Conservation (phyloP, 2,888 invertebrate genomes). For the Galerucella calmariensis region DNA sequence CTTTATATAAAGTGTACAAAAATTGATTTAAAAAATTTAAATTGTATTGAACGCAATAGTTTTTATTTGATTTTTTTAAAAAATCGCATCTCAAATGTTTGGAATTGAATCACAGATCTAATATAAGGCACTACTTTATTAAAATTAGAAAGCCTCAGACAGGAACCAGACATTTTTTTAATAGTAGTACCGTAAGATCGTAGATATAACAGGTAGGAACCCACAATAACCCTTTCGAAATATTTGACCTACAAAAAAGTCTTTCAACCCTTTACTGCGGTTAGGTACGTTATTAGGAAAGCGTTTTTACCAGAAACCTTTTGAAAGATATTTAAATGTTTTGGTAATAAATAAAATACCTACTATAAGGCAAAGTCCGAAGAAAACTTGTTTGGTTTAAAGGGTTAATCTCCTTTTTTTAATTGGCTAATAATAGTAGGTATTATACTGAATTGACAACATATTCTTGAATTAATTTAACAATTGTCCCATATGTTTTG, state of each 20-base stretch:
- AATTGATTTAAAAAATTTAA: too few relatives aligned
- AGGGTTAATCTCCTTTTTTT: not conserved
- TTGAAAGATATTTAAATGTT: slow-evolving; percentile 8
- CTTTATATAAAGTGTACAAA: too few relatives aligned
- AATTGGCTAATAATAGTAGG: not conserved
- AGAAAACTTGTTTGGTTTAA: not conserved
- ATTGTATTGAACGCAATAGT: too few relatives aligned
- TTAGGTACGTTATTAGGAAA: slow-evolving; percentile 21
- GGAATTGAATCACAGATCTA: too few relatives aligned
- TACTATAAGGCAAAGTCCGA: not conserved
- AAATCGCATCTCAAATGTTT: too few relatives aligned
- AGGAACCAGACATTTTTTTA: slow-evolving; percentile 6
- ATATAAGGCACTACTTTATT: not conserved
- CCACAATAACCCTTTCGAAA: slow-evolving; percentile 24
- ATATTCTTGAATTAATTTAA: not conserved
- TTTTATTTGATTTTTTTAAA: too few relatives aligned
- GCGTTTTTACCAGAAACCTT: slow-evolving; percentile 17
- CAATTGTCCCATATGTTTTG: too few relatives aligned
- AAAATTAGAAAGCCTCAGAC: slow-evolving; percentile 5
- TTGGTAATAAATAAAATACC: slow-evolving; percentile 10
- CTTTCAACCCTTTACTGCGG: slow-evolving; percentile 30
- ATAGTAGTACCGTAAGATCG: slow-evolving; percentile 14
- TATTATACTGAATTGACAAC: not conserved
- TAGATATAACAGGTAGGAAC: slow-evolving; percentile 27
- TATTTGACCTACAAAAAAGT: slow-evolving; percentile 33